Evolutionary conservation across 1,140 invertebrate genomes (phyloP).

Genomic region (Cherax destructor): DNA sequence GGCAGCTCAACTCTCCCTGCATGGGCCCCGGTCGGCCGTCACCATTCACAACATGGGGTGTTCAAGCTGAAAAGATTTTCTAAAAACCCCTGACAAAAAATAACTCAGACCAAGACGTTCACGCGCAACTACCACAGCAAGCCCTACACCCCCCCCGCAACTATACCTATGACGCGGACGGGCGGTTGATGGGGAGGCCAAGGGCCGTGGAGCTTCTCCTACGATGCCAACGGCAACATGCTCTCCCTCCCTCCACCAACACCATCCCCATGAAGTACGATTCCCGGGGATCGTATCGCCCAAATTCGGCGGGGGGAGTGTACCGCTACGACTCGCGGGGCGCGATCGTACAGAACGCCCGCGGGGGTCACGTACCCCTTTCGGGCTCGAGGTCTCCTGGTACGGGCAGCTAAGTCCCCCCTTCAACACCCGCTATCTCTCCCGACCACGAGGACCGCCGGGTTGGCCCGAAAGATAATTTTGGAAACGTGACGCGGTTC

Average conservation of each 20-base stretch:
- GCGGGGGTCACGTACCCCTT: constrained; percentile 93
- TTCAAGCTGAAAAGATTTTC: constrained; percentile 92
- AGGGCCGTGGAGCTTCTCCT: constrained; percentile 95
- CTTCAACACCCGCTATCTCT: constrained; percentile 95
- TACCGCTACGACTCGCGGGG: constrained; percentile 92
- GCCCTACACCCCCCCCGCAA: constrained; percentile 91
- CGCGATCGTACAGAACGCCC: constrained; percentile 91
- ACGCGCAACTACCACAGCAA: constrained; percentile 91
- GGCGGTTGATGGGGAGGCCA: constrained; percentile 91
- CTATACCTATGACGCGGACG: constrained; percentile 94
- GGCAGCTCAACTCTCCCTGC: constrained; percentile 86
- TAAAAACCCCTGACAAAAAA: constrained; percentile 85
- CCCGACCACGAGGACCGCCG: constrained; percentile 92
- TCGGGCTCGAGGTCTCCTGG: constrained; percentile 90
- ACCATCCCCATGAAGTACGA: constrained; percentile 94
- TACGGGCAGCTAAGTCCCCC: constrained; percentile 85
- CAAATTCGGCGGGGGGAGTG: constrained; percentile 90
- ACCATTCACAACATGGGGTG: constrained; percentile 89
- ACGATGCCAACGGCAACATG: constrained; percentile 96
- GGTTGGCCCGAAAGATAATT: constrained; percentile 92
- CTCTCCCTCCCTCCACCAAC: constrained; percentile 89
- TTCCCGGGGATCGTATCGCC: constrained; percentile 90
- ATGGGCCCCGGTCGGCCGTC: constrained; percentile 84
- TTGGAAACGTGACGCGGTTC: constrained; percentile 95
- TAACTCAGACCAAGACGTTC: constrained; percentile 90